A percentile compares a stretch with the other conserved stretches of the same genome.
These are phyloP conservation scores for Lucilia cuprina DNA, from an alignment of 1,140 invertebrate genomes.

Conservation along the genomic window DNA sequence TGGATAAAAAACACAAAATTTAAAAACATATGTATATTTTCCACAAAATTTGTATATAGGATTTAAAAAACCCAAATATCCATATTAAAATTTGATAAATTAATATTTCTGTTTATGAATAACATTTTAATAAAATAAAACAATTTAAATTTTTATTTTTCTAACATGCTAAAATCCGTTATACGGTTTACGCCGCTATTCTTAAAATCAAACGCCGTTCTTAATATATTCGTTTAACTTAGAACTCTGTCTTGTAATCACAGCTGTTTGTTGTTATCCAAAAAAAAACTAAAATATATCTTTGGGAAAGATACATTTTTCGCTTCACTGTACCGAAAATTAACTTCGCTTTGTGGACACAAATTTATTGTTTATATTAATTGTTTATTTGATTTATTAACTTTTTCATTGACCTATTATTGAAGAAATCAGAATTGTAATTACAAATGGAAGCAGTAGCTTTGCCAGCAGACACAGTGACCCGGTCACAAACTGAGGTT, in stretches of 20 bases:
- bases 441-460: constrained; percentile 13
- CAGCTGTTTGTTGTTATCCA: neutral
- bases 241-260: neutral
- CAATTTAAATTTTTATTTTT: too few species aligned
- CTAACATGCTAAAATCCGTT: too few species aligned
- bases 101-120: too few species aligned
- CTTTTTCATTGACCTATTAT: neutral
- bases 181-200: too few species aligned
- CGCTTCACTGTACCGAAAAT: neutral
- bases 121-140: too few species aligned
- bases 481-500: neutral
- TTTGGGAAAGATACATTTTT: neutral
- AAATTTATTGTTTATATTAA: neutral
- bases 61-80: too few species aligned
- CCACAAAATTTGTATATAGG: too few species aligned
- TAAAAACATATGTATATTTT: too few species aligned
- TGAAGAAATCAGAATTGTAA: neutral
- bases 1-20: too few species aligned
- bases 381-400: neutral
- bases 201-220: too few species aligned
- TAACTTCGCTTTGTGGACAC: neutral
- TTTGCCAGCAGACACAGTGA: neutral
- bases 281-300: neutral
- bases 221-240: too few species aligned
- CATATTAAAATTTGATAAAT: too few species aligned